These are phyloP conservation scores for Cosmia pyralina DNA, from an alignment of 2,888 invertebrate genomes.

Conservation along the genomic window DNA sequence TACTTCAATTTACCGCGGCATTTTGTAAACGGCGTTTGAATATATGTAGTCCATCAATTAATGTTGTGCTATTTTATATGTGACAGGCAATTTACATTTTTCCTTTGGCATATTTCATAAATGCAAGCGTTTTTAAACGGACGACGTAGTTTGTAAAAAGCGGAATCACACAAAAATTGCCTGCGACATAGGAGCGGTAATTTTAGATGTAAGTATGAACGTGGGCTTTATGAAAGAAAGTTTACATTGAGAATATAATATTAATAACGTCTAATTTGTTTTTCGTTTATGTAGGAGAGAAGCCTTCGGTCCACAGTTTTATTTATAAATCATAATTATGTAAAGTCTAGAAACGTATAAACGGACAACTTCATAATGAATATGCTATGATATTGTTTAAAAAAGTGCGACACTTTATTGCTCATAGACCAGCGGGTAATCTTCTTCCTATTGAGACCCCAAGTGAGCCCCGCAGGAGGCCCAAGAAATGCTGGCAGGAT, in stretches of 20 bases:
- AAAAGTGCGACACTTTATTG: constrained; percentile 25
- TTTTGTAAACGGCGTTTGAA: too few species aligned
- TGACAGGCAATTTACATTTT: too few species aligned
- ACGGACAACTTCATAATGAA: background rate
- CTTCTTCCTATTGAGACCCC: constrained; percentile 23
- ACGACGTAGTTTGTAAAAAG: too few species aligned
- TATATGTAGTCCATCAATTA: too few species aligned
- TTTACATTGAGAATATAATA: background rate
- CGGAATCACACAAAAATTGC: too few species aligned
- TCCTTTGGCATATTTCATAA: too few species aligned
- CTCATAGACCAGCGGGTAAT: constrained; percentile 29
- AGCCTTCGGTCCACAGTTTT: background rate
- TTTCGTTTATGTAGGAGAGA: background rate
- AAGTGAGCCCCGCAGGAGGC: constrained; percentile 47
- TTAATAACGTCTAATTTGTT: too few species aligned
- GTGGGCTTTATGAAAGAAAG: background rate
- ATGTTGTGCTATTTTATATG: too few species aligned
- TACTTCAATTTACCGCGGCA: too few species aligned
- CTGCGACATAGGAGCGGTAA: background rate
- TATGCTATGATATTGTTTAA: constrained; percentile 11
- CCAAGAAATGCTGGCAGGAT: constrained; percentile 44
- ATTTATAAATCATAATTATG: background rate
- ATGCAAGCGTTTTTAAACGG: too few species aligned
- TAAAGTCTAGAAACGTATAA: background rate
- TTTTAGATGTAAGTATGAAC: background rate